A percentile compares a stretch with the other conserved stretches of the same genome.
These are phyloP conservation scores for Sphyrna mokarran DNA, from an alignment of 2,113 vertebrate genomes.

Conservation along the genomic window DNA sequence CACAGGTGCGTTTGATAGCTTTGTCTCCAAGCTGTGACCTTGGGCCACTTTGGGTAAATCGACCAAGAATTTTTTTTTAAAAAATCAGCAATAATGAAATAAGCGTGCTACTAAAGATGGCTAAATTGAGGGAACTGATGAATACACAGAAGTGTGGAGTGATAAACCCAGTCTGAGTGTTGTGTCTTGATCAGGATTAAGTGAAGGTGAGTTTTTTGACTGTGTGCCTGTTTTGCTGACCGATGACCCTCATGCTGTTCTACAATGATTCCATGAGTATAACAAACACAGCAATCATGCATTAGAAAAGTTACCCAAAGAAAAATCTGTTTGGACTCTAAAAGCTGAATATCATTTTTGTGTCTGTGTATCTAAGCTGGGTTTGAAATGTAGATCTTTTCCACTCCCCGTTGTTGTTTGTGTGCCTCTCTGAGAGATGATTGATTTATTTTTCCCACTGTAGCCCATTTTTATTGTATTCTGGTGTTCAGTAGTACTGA, in stretches of 20 bases:
- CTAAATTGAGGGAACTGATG: background rate
- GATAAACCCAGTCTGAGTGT: background rate
- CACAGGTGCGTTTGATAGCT: background rate
- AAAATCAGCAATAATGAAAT: background rate
- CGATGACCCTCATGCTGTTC: background rate
- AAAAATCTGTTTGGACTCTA: background rate
- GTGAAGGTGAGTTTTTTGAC: background rate
- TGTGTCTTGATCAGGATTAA: background rate
- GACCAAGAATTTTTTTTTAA: background rate
- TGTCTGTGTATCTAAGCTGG: background rate
- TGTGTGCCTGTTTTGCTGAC: background rate
- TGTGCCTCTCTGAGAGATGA: slow-evolving; percentile 1
- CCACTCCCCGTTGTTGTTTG: background rate
- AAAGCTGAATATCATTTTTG: slow-evolving; percentile 11
- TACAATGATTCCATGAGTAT: background rate
- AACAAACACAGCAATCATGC: background rate
- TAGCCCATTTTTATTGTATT: background rate
- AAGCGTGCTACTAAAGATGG: background rate
- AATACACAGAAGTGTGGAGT: background rate
- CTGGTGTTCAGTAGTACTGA: slow-evolving; percentile 14
- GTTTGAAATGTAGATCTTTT: background rate
- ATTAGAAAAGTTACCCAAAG: slow-evolving; percentile 8
- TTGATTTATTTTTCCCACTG: background rate
- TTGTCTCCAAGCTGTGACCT: background rate
- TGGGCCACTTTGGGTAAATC: background rate